Evolutionary conservation across 2,113 vertebrate genomes (phyloP), one percentile per base, ranked within the genome.

Genomic region (Lanius ludovicianus): DNA sequence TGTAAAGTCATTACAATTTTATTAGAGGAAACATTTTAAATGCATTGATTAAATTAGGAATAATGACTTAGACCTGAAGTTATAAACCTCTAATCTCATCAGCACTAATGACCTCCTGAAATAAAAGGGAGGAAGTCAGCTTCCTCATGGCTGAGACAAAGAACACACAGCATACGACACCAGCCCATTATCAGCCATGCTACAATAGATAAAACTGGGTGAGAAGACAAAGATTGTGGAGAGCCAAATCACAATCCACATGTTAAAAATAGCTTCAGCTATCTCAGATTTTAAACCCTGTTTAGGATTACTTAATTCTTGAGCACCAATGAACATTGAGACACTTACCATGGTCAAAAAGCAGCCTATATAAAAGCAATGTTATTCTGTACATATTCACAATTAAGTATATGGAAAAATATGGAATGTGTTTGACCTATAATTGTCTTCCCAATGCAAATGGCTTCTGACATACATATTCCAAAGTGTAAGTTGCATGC

Each of bases 11-110:
- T 93, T 92, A 79, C 73, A 84, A 55, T 92, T 96, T 96, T 92
- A 96, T 79, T 92, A 96, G 79, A 89, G 82, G 75, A 93, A 95
- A 84, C 70, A 64, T 97, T 93, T 96, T 95, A 93, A 90, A 93
- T 83, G 89, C 90, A 86, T 93, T 95, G 74, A 96, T 97, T 90
- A 93, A 94, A 91, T 94, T 87, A 74, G 75, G 79, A 96, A 83
- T 90, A 90, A 67, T 78, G 87, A 89, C 80, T 95, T 65, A 71
- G 60, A 68, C 60, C 52, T 44, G 33, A 63, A 96, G 89, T 96
- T 78, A 94, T 69, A 95, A 95, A 85, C 82, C 89, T 91, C 92
- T 96, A 97, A 97, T 93, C 44, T 89, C 44, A 78, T 84, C 89
- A 95, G 55, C 81, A 71, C 81, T 93, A 97, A 96, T 56, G 75